Base-by-base conservation (phyloP, 2,797 vertebrate species). In the Cirrhinus molitorella region DNA sequence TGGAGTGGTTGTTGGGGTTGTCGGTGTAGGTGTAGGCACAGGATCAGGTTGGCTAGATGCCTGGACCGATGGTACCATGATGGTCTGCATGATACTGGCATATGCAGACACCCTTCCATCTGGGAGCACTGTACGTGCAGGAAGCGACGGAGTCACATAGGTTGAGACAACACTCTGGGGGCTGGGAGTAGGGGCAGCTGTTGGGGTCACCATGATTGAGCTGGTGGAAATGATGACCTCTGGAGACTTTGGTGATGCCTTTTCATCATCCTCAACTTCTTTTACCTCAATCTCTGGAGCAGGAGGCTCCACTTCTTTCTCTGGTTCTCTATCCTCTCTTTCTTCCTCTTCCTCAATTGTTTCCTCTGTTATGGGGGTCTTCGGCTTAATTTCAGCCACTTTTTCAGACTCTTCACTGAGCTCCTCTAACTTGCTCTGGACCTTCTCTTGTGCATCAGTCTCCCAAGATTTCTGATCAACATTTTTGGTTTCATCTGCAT, bases 61-160 rank as follows among this genome's bases (percentile, higher is more conserved):
- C 82, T 89, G 94, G 83, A 85, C 28, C 0, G 87, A 77, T 1
- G 91, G 84, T 34, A 96, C 93, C 92, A 96, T 96, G 74, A 99
- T 96, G 21, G 96, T 96, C 92, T 97, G 97, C 93, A 99, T 98
- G 85, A 98, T 97, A 86, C 96, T 96, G 43, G 98, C 97, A 19
- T 99, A 99, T 25, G 97, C 95, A 83, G 97, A 98, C 0, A 84
- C 94, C 28, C 95, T 92, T 77, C 95, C 95, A 89, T 95, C 94
- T 73, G 95, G 93, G 82, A 96, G 94, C 87, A 94, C 91, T n/a
- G 94, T 94, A 79, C 85, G 88, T 47, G 92, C 45, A 57, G 94
- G 88, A 79, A 85, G 85, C 0, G 92, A 88, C 12, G 93, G 90
- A 31, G 92, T 78, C 37, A 88, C 82, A 80, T 88, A 91, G 4